Evolutionary conservation across 1,140 invertebrate species (phyloP).

Genomic region (Berghia stephanieae): DNA sequence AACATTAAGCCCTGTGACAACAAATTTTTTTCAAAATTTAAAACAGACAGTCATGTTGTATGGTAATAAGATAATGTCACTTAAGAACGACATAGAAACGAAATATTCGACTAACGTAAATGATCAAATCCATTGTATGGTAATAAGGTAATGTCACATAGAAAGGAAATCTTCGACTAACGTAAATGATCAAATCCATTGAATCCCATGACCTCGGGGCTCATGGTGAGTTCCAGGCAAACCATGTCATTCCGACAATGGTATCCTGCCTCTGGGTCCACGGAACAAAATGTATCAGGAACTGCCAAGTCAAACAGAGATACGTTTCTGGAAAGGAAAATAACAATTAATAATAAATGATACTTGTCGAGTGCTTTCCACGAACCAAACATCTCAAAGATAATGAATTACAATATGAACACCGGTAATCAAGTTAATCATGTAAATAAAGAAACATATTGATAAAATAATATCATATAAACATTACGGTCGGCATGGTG

Average conservation of each 20-base stretch:
- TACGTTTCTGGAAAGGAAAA: conserved; percentile 53
- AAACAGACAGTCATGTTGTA: no score
- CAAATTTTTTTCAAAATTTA: no score
- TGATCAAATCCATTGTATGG: conserved; percentile 99
- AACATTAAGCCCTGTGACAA: no score
- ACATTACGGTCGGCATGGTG: no score
- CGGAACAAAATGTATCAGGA: conserved; percentile 97
- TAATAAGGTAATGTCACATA: no score
- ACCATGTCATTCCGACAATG: conserved; percentile 92
- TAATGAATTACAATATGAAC: no score
- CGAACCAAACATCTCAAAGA: no score
- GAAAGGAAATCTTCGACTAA: no score
- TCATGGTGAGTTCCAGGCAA: conserved; percentile 91
- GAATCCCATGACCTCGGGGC: conserved; percentile 91
- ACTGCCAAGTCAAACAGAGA: conserved; percentile 94
- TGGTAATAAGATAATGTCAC: no score
- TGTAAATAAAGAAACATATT: background rate
- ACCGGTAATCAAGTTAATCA: conserved; percentile 14
- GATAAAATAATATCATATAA: background rate
- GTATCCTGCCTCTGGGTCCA: conserved; percentile 85
- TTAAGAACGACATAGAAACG: no score
- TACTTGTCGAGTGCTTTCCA: no score
- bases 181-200: conserved; percentile 99
- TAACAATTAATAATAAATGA: no score
- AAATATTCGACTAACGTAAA: conserved; percentile 87